Conservation (phyloP, 92 coral and sea anemone genomes). For the Heliopora coerulea region DNA sequence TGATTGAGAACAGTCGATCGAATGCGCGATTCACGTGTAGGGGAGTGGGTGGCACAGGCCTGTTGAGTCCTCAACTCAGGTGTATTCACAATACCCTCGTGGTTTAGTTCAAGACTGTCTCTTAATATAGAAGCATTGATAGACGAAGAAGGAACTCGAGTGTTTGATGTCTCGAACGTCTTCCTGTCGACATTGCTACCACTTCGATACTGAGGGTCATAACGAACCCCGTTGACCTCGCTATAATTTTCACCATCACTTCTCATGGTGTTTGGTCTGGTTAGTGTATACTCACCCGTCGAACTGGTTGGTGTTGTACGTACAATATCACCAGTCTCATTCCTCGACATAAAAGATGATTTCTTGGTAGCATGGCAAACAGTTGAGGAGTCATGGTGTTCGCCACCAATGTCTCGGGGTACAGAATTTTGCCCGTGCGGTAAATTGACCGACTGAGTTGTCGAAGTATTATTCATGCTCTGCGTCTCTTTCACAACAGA, state of each 20-base stretch:
- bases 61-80: neutral
- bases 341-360: too few species aligned
- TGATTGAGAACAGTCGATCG: neutral
- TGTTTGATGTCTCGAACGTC: neutral
- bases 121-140: slow-evolving; percentile 20
- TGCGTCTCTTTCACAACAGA: too few species aligned
- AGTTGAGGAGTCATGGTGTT: too few species aligned
- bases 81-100: neutral
- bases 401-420: too few species aligned
- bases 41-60: neutral
- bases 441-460: too few species aligned
- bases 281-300: neutral
- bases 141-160: slow-evolving; percentile 8
- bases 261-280: neutral
- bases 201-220: neutral
- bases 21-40: neutral
- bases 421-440: too few species aligned
- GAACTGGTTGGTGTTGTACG: neutral
- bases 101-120: slow-evolving; percentile 32
- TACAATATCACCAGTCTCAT: neutral
- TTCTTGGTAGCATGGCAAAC: too few species aligned
- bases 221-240: neutral
- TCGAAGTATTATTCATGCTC: too few species aligned
- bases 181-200: neutral
- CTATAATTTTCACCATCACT: neutral